phyloP scores from a whole-genome alignment of 2,113 vertebrate species.

The Orycteropus afer region DNA sequence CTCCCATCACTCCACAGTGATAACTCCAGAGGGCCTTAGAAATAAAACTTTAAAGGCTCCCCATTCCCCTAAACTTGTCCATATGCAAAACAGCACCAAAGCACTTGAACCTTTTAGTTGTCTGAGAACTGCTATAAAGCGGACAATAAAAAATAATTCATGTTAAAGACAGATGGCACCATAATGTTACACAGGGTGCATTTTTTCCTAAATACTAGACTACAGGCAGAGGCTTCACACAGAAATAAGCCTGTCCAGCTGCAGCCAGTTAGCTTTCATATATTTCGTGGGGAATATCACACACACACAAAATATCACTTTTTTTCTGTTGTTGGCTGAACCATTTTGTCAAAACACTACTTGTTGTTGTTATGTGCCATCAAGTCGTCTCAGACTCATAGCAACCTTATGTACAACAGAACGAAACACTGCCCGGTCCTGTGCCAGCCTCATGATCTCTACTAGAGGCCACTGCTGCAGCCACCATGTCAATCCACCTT shows the following conservation, averaged over 20 bases:
- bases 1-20: background rate
- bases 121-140: conserved; percentile 47
- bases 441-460: too few species aligned
- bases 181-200: background rate
- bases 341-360: background rate
- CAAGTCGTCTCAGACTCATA: too few species aligned
- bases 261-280: background rate
- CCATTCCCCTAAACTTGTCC: background rate
- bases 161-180: conserved; percentile 64
- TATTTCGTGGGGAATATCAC: background rate
- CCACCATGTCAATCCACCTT: too few species aligned
- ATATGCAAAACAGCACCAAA: conserved; percentile 31
- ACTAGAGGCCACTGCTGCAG: too few species aligned
- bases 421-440: too few species aligned
- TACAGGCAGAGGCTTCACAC: conserved; percentile 61
- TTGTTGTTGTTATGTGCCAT: too few species aligned
- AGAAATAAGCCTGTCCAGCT: background rate
- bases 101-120: background rate
- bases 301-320: too few species aligned
- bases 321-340: background rate
- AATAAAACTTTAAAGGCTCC: background rate
- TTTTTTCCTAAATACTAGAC: conserved; percentile 60
- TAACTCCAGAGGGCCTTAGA: background rate
- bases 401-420: too few species aligned
- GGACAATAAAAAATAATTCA: conserved; percentile 49